phyloP scores from a whole-genome alignment of 2,888 invertebrate genomes.

The Adelognathus sp. region DNA sequence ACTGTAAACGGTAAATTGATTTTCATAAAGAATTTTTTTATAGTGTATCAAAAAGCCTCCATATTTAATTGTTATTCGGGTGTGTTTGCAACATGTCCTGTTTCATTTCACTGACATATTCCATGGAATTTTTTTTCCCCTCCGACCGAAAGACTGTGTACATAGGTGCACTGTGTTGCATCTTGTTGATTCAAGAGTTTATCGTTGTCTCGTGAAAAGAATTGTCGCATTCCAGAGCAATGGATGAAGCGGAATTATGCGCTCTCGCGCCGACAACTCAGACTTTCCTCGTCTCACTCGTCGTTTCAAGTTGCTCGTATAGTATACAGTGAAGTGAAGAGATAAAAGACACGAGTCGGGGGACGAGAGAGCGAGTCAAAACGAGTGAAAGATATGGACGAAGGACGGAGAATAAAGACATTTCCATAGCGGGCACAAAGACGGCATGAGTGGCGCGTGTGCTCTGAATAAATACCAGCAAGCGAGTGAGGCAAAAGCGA shows the following conservation, averaged over 20 bases:
- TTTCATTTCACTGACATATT: no score
- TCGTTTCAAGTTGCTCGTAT: constrained; percentile 15
- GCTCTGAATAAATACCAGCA: constrained; percentile 41
- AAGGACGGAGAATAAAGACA: constrained; percentile 25
- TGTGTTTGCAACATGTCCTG: no score
- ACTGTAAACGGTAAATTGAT: no score
- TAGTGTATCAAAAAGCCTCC: no score
- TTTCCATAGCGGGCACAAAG: constrained; percentile 36
- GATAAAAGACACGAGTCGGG: constrained; percentile 59
- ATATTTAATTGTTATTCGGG: no score
- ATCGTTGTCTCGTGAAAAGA: constrained; percentile 32
- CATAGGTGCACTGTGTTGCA: background rate
- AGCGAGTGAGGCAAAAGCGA: constrained; percentile 14
- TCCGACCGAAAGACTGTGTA: background rate
- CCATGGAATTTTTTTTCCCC: no score
- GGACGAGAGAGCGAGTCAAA: constrained; percentile 65
- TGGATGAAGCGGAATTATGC: constrained; percentile 34
- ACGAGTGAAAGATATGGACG: constrained; percentile 41
- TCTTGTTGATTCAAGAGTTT: constrained; percentile 37
- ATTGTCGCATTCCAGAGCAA: constrained; percentile 42
- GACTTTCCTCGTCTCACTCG: constrained; percentile 13
- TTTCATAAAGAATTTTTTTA: no score
- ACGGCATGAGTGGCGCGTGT: constrained; percentile 20
- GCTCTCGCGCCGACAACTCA: background rate
- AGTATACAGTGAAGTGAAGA: constrained; percentile 42